Base-by-base conservation (phyloP, 2,888 invertebrate genomes). In the Agrotis clavis region DNA sequence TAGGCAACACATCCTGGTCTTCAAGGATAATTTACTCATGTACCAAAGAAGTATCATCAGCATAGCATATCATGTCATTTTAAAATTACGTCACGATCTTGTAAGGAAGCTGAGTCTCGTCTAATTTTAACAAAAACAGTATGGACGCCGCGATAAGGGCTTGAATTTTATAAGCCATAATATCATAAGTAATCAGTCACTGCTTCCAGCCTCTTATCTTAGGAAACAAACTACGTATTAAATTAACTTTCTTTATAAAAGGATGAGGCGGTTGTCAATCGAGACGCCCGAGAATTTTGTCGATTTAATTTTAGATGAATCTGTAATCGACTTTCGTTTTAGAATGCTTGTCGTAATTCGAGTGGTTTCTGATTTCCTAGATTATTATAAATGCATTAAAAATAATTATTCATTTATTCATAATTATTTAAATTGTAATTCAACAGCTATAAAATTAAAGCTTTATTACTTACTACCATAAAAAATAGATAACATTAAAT, bases 141-240 rank as follows among this genome's bases (percentile, higher is more conserved):
- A 86, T 86, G 85, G 87, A 59, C 19, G 35, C 7, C 16, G 56
- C 56, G 85, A 85, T 85, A 85, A 80, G 74, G 16, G 45, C 35
- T 75, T 73, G 63, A 71, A 71, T 79, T 86, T 85, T 86, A 84
- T 82, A 86, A 86, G 85, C 76, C 72, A 77, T 75, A 79, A 79
- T 86, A 74, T 83, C 74, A 74, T 77, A 79, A 85, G 85, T 77
- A 85, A 86, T 85, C 85, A 86, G 80, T 85, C 85, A 84, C 53
- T 78, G 76, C 81, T 71, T 30, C 61, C 74, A 54, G 63, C 62
- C 45, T 21, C 74, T 84, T 85, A 85, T 85, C 84, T 72, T 48
- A 53, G 35, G 53, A 71, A 59, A 72, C 86, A 77, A 75, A 75
- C 86, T 82, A 72, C 72, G 82, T 76, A 84, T 86, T 84, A 86